Evolutionary conservation across 2,113 vertebrate species (phyloP).

Genomic region (Hiodon tergisus): DNA sequence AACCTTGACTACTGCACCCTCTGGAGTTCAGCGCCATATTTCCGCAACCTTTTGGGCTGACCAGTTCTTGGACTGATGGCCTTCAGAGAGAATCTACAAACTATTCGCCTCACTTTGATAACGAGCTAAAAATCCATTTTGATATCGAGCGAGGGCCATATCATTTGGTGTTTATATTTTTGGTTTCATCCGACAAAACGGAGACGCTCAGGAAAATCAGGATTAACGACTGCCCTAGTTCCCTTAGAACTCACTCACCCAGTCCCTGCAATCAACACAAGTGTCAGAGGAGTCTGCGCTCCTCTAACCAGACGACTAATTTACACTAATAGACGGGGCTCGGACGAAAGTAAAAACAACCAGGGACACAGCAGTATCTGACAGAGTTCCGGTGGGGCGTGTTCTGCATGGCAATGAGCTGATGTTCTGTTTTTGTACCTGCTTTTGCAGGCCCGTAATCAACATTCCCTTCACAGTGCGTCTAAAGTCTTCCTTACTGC

Average conservation of each 20-base stretch:
- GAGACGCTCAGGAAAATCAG: not conserved
- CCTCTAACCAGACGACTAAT: not conserved
- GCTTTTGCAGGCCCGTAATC: not conserved
- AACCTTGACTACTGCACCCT: too few species aligned
- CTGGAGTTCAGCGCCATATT: too few species aligned
- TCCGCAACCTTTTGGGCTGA: too few species aligned
- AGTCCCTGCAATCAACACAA: not conserved
- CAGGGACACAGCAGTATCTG: not conserved
- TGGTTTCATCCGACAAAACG: not conserved
- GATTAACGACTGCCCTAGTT: not conserved
- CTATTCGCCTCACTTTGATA: not conserved
- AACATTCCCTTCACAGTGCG: not conserved
- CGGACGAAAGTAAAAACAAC: not conserved
- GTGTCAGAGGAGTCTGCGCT: not conserved
- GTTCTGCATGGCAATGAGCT: not conserved
- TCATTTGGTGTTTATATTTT: not conserved
- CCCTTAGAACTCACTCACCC: not conserved
- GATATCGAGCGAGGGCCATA: too few species aligned
- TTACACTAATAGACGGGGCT: not conserved
- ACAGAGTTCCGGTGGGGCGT: not conserved
- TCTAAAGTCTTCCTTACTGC: not conserved
- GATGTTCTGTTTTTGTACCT: not conserved
- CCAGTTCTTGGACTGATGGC: too few species aligned
- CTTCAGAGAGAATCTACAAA: too few species aligned
- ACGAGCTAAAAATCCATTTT: conserved; percentile 4